Conservation (phyloP, 2,113 vertebrate genomes). For the Rhinopithecus roxellana region DNA sequence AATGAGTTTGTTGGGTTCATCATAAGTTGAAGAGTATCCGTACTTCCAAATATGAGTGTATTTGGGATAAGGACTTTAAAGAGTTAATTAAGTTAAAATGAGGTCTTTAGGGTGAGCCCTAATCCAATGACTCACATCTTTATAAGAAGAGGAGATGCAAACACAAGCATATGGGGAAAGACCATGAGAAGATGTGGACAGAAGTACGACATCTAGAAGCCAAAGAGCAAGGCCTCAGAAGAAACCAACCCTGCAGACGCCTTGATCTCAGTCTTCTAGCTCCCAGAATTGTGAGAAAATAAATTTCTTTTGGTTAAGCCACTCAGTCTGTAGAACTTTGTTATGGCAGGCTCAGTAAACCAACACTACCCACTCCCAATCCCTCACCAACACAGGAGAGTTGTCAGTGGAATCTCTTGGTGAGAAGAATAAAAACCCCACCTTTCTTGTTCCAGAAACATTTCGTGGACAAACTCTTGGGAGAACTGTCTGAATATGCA, state of each 20-base stretch:
- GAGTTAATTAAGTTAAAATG: neutral
- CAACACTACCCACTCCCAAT: rapidly evolving
- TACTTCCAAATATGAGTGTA: neutral
- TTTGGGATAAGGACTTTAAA: neutral
- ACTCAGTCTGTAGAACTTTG: neutral
- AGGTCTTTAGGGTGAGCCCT: neutral
- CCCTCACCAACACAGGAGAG: neutral
- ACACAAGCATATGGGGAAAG: neutral
- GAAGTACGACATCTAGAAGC: neutral
- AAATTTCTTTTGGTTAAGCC: neutral
- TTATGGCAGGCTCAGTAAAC: neutral
- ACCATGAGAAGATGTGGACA: neutral
- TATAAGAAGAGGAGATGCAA: neutral
- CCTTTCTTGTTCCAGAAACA: neutral
- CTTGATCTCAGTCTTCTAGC: neutral
- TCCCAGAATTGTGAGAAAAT: neutral
- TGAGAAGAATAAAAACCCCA: neutral
- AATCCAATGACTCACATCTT: neutral
- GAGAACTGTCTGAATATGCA: neutral
- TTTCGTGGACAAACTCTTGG: neutral
- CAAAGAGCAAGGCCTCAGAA: neutral
- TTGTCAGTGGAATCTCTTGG: neutral
- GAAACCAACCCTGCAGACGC: neutral
- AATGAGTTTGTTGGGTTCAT: neutral
- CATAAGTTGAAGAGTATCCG: neutral